Evolutionary conservation across 2,113 vertebrate genomes (phyloP), one percentile per base, ranked within the genome.

Genomic region (Scalopus aquaticus): DNA sequence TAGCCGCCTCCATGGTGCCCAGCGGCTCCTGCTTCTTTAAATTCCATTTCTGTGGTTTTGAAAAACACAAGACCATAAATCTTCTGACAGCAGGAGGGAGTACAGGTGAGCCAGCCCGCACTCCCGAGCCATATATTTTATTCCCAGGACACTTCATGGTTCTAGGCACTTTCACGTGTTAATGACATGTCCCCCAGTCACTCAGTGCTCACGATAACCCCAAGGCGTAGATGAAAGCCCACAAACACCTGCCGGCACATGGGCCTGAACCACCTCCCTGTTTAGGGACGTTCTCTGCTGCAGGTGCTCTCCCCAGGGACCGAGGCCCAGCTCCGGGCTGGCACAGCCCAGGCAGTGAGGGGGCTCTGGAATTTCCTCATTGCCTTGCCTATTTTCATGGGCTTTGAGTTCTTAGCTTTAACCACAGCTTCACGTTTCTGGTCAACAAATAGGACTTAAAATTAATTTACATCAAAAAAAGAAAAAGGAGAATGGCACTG

Each of bases 361-460:
- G 51, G 74, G 35, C 37, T 65, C 51, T 42, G 35, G 32, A 37
- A 65, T 86, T 87, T 72, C 56, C 76, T 92, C 42, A 51, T 60
- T 62, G 62, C 28, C 22, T 87, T 82, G 26, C 64, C 58, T 79
- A n/a, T 77, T 91, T 91, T 81, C n/a, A 88, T 28, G 54, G 73
- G 35, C 80, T 86, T 82, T 28, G 72, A 89, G 82, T 73, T 86
- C 11, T 16, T 58, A 30, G 62, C 93, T 87, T 89, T 74, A 93
- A 72, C 58, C 2, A 51, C 1, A n/a, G n/a, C 17, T 90, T 83
- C 46, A 90, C 65, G 72, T 90, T 92, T 86, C 42, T 89, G 30
- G 60, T 58, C 3, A 56, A 67, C 79, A 90, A 91, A 56, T 37
- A 39, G 39, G 79, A 83, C n/a, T 42, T 82, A 39, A 86, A 84